phyloP scores from a whole-genome alignment of 2,888 invertebrate species.

The Andrena flavipes region DNA sequence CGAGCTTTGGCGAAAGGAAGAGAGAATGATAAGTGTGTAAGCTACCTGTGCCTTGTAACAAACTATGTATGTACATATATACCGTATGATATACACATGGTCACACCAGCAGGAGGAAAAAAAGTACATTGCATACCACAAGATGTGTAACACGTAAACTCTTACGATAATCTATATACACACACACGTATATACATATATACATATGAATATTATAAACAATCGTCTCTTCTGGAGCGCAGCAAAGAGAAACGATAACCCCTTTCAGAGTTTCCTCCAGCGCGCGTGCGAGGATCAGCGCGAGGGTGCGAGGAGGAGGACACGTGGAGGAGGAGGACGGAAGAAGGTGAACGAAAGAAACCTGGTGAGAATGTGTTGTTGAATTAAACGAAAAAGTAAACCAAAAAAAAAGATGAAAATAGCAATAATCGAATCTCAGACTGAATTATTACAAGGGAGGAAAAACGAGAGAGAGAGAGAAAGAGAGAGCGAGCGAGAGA shows the following conservation, averaged over 20 bases:
- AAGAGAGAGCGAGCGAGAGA: background rate
- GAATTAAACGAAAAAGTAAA: constrained; percentile 44
- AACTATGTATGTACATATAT: constrained; percentile 80
- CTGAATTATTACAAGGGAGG: constrained; percentile 67
- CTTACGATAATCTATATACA: constrained; percentile 75
- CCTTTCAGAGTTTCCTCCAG: constrained; percentile 65
- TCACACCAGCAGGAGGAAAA: constrained; percentile 47
- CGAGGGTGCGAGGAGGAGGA: constrained; percentile 30
- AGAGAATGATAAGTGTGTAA: constrained; percentile 82
- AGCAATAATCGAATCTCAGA: constrained; percentile 76
- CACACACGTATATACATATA: constrained; percentile 6
- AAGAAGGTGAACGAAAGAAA: background rate
- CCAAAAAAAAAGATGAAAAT: constrained; percentile 45
- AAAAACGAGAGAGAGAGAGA: constrained; percentile 9
- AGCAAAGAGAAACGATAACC: constrained; percentile 32
- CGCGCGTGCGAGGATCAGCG: constrained; percentile 45
- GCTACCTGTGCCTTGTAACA: constrained; percentile 85
- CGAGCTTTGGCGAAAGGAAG: background rate
- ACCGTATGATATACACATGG: constrained; percentile 64
- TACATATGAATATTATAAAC: constrained; percentile 38
- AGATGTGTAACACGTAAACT: constrained; percentile 66
- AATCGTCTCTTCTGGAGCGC: constrained; percentile 70
- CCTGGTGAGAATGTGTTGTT: constrained; percentile 63
- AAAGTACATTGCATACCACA: constrained; percentile 53
- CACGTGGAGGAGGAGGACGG: constrained; percentile 11